phyloP scores from a whole-genome alignment of 35 echinoderm and acorn worm species.

The Stichopus chloronotus region DNA sequence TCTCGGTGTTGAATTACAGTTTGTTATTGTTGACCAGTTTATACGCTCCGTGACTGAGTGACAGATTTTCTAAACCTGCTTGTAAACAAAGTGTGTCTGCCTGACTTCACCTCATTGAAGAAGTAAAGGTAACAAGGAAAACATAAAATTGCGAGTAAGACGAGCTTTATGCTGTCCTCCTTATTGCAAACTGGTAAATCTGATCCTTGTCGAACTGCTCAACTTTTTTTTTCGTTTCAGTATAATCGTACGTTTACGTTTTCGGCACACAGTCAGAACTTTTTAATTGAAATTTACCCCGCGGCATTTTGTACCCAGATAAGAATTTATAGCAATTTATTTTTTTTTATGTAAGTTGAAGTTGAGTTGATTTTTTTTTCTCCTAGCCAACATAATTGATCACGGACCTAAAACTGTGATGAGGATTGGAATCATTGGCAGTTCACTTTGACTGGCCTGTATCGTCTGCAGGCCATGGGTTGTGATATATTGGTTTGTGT shows the following conservation, averaged over 20 bases:
- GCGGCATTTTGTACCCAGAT: background rate
- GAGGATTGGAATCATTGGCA: too few species aligned
- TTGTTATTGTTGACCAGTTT: conserved; percentile 28
- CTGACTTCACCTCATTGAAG: background rate
- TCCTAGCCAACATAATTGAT: background rate
- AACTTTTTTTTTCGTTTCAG: too few species aligned
- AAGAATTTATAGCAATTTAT: background rate
- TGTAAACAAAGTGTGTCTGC: background rate
- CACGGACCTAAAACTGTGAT: background rate
- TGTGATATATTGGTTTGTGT: too few species aligned
- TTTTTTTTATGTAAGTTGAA: background rate
- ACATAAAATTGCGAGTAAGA: too few species aligned
- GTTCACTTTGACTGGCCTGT: too few species aligned
- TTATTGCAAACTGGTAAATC: too few species aligned
- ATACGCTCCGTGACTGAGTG: background rate
- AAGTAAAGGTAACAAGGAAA: too few species aligned
- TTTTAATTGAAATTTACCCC: background rate
- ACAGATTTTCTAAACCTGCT: background rate
- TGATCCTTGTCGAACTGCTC: too few species aligned
- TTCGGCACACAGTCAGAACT: background rate
- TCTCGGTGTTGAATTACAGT: conserved; percentile 39
- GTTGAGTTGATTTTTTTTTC: too few species aligned
- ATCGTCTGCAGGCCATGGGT: too few species aligned
- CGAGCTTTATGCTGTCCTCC: too few species aligned
- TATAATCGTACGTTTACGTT: too few species aligned